Conservation (phyloP, 2,888 invertebrate species). For the Oligia strigilis region DNA sequence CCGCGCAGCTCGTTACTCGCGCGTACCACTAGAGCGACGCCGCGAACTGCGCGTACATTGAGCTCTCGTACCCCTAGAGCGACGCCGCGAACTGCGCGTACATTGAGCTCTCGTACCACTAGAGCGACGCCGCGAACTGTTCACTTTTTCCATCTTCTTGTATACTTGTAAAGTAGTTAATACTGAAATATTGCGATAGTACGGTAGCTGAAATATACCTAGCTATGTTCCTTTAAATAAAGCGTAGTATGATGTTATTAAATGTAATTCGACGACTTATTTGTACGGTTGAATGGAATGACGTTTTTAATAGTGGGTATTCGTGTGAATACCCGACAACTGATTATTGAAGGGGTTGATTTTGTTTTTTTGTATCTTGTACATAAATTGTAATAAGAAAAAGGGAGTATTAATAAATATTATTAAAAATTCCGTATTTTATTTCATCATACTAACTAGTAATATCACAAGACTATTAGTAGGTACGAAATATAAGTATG, state of each 20-base stretch:
- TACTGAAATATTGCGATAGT: constrained; percentile 79
- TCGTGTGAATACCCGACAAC: constrained; percentile 51
- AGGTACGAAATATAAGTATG: not conserved
- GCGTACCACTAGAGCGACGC: constrained; percentile 64
- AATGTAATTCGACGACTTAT: constrained; percentile 79
- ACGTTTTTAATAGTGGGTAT: constrained; percentile 55
- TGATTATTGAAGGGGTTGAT: constrained; percentile 62
- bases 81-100: constrained; percentile 69
- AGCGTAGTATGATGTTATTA: constrained; percentile 81
- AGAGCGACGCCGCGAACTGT: constrained; percentile 72
- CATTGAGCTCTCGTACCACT: constrained; percentile 66
- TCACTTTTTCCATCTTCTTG: constrained; percentile 81
- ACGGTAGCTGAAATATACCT: constrained; percentile 83
- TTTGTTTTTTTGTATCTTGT: constrained; percentile 84
- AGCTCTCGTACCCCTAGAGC: constrained; percentile 64
- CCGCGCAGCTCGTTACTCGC: constrained; percentile 44
- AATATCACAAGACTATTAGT: constrained; percentile 10
- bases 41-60: constrained; percentile 66
- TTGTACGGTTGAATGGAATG: constrained; percentile 72
- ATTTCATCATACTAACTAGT: constrained; percentile 32
- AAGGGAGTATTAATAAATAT: constrained; percentile 87
- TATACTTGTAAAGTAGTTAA: constrained; percentile 86
- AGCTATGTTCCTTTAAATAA: constrained; percentile 85
- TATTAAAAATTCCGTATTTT: constrained; percentile 73
- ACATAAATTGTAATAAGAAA: constrained; percentile 86